Percentiles rank a stretch among this genome's conserved stretches.
Conservation (phyloP, 2,888 invertebrate species). For the Agrilus mali region DNA sequence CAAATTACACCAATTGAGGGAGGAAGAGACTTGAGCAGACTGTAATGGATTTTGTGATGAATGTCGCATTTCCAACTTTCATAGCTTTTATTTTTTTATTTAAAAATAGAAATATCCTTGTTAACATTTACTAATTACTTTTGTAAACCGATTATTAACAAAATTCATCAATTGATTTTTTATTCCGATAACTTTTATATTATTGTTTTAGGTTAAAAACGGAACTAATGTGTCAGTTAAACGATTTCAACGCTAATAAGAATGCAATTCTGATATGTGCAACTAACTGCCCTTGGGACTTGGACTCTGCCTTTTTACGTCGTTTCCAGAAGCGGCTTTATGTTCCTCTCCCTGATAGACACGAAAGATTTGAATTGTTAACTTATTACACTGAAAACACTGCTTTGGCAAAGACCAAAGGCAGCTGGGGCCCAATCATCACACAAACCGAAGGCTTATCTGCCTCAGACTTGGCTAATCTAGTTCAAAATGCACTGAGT, state of each 20-base stretch:
- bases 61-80: no score
- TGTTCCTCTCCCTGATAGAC: constrained; percentile 36
- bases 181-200: no score
- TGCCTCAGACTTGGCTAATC: constrained; percentile 40
- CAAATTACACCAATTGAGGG: no score
- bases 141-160: no score
- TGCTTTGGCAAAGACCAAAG: constrained; percentile 12
- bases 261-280: constrained; percentile 38
- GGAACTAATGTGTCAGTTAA: constrained; percentile 42
- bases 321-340: constrained; percentile 43
- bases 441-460: constrained; percentile 39
- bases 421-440: constrained; percentile 29
- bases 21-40: no score
- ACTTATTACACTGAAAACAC: constrained; percentile 20
- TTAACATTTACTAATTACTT: no score
- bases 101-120: no score
- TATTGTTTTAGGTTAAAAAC: constrained; percentile 36
- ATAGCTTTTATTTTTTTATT: no score
- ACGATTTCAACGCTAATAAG: constrained; percentile 24
- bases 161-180: no score
- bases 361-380: constrained; percentile 25
- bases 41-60: no score
- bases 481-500: constrained; percentile 34
- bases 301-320: constrained; percentile 43
- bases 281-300: constrained; percentile 50